Evolutionary conservation across 2,113 vertebrate genomes (phyloP).

Genomic region (Pseudopipra pipra): DNA sequence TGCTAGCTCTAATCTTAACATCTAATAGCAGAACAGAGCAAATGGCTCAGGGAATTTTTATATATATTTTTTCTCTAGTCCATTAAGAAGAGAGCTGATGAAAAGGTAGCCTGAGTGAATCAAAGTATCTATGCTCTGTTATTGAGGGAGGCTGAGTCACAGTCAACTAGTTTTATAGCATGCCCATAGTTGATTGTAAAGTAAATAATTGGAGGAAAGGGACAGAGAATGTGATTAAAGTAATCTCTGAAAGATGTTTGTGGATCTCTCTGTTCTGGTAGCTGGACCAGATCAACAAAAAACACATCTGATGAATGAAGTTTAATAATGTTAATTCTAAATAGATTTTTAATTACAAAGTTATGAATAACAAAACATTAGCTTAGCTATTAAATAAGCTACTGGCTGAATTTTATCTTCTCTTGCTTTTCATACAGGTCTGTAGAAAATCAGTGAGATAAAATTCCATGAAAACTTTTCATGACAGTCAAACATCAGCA

Average conservation of each 20-base stretch:
- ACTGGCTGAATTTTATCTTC: not conserved
- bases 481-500: not conserved
- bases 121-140: not conserved
- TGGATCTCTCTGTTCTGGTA: not conserved
- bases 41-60: not conserved
- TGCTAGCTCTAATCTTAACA: constrained; percentile 9
- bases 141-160: constrained; percentile 25
- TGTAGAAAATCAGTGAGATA: not conserved
- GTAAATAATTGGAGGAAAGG: constrained; percentile 23
- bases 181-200: not conserved
- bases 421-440: not conserved
- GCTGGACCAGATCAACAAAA: not conserved
- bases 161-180: constrained; percentile 14
- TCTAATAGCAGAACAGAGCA: constrained; percentile 8
- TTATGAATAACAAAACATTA: not conserved
- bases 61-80: not conserved
- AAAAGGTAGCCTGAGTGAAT: not conserved
- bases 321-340: not conserved
- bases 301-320: not conserved
- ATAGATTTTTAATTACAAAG: not conserved
- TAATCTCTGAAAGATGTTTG: not conserved
- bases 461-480: not conserved
- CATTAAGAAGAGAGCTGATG: constrained; percentile 15
- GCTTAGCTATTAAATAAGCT: not conserved
- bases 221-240: not conserved